Conservation (phyloP, 2,113 vertebrate genomes). For the Chionis minor region DNA sequence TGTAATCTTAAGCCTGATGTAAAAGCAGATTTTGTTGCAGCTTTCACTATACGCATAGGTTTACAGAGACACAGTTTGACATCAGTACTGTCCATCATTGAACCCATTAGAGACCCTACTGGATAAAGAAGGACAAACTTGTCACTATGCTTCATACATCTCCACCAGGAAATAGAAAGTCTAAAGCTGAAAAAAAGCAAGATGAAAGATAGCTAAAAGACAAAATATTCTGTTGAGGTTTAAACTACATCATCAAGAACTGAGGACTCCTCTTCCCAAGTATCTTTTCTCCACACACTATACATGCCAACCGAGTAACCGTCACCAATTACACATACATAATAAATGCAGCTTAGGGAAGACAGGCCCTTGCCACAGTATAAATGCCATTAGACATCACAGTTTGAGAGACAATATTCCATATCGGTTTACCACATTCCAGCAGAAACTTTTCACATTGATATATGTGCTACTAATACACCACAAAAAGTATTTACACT, state of each 20-base stretch:
- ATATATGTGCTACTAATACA: not conserved
- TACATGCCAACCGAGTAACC: not conserved
- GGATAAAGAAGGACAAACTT: not conserved
- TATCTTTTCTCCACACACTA: not conserved
- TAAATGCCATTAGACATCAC: not conserved
- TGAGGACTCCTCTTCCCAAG: not conserved
- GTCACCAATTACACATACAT: not conserved
- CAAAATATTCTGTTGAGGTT: not conserved
- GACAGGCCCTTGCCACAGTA: not conserved
- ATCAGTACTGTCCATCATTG: not conserved
- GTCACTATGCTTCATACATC: not conserved
- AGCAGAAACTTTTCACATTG: not conserved
- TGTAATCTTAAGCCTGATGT: not conserved
- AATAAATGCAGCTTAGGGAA: not conserved
- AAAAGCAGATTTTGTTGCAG: not conserved
- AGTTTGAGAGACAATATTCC: not conserved
- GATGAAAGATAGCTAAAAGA: not conserved
- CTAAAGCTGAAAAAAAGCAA: not conserved
- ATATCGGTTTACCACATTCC: not conserved
- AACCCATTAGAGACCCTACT: not conserved
- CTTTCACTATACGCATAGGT: not conserved
- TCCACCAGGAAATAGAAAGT: not conserved
- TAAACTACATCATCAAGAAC: not conserved
- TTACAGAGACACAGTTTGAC: not conserved
- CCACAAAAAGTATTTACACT: not conserved